Evolutionary conservation across 2,888 invertebrate species (phyloP), one percentile per base, ranked within the genome.

Genomic region (Homarus gammarus): DNA sequence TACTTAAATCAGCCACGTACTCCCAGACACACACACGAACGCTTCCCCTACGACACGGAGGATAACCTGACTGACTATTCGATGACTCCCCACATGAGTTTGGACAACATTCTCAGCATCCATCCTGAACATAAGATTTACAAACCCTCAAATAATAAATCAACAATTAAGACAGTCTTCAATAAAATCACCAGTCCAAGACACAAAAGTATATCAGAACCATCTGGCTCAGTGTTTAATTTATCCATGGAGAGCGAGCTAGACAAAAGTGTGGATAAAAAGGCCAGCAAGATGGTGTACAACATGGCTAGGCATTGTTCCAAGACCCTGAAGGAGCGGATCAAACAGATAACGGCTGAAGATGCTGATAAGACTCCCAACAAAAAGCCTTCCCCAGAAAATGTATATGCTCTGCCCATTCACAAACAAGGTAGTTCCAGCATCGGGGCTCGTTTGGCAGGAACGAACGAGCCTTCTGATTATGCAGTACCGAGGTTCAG

Each of bases 121-220:
- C 97, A 97, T 93, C 97, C 97, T 0, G 97, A 97, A 93, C 96
- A 97, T 93, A 97, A 96, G 94, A 97, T 97, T 92, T 97, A 97
- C 93, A 91, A 84, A 36, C 79, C 87, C 15, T 64, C 72, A 8
- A 82, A 87, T n/a, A 86, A 81, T 33, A 87, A 81, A 49, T 72
- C 70, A 31, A 88, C 89, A 12, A 49, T 91, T 15, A 91, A 86
- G 36, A 89, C 64, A 31, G 89, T 91, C 10, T 75, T 91, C n/a
- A 89, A 40, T 40, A 91, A 91, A 72, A 78, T 91, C 22, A 89
- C 89, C 3, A 86, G 83, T 36, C 82, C 88, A 12, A 88, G 79
- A 68, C 84, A 61, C 22, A 84, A 89, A 56, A 72, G 77, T 22
- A 61, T 79, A 33, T 83, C 82, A 33, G 83, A 87, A 51, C 88